Evolutionary conservation across 2,113 vertebrate species (phyloP).

Genomic region (Genyomyrus donnyi): DNA sequence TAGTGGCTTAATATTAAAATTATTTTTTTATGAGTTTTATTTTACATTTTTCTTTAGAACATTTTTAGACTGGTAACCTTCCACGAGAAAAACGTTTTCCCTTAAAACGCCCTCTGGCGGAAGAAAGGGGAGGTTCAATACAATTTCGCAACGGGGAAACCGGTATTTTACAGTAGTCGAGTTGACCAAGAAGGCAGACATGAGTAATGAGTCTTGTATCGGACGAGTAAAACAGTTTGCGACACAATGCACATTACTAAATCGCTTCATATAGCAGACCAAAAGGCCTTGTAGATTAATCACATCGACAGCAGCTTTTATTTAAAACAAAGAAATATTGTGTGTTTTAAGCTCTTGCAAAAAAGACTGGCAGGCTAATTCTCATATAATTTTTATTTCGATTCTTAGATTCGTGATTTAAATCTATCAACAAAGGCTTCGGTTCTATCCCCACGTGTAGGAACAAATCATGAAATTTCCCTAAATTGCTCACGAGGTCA

Average conservation of each 20-base stretch:
- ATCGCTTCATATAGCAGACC: background rate
- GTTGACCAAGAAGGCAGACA: background rate
- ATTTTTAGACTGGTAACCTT: background rate
- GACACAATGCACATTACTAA: background rate
- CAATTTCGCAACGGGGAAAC: background rate
- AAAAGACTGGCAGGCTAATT: background rate
- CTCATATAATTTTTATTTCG: background rate
- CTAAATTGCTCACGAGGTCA: background rate
- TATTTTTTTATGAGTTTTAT: constrained; percentile 27
- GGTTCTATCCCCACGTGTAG: background rate
- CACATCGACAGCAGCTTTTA: background rate
- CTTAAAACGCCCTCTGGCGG: background rate
- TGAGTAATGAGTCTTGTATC: background rate
- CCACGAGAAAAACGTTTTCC: background rate
- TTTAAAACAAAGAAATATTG: background rate
- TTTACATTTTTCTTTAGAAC: constrained; percentile 46
- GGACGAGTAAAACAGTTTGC: background rate
- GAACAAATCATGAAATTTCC: background rate
- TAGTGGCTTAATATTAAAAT: constrained; percentile 26
- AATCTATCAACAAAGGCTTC: background rate
- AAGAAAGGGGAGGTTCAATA: background rate
- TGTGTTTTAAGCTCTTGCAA: background rate
- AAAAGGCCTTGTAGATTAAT: background rate
- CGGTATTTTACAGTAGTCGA: background rate
- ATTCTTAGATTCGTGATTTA: background rate